These are phyloP conservation scores for Globia sparganii DNA, from an alignment of 2,888 invertebrate genomes.

Conservation along the genomic window DNA sequence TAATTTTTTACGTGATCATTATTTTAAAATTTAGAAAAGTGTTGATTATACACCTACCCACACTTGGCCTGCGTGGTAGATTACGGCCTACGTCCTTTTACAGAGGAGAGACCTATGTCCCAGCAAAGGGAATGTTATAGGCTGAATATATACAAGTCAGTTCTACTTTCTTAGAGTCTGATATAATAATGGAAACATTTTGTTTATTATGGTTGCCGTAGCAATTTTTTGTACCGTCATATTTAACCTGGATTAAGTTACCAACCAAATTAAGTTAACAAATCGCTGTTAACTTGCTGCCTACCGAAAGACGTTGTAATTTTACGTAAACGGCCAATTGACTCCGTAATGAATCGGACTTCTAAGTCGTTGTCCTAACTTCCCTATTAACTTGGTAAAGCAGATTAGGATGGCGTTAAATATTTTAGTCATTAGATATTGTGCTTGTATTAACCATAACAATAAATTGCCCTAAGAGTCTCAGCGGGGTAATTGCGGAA, in stretches of 20 bases:
- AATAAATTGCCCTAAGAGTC: not conserved
- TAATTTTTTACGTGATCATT: not conserved
- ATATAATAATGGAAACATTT: not conserved
- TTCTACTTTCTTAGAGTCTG: not conserved
- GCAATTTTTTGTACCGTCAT: not conserved
- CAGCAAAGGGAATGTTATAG: too few species aligned
- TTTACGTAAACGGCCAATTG: constrained; percentile 29
- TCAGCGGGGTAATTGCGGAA: not conserved
- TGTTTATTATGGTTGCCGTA: not conserved
- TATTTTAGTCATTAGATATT: constrained; percentile 22
- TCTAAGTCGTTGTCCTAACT: constrained; percentile 21
- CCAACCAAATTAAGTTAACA: constrained; percentile 23
- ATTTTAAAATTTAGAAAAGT: not conserved
- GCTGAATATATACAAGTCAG: not conserved
- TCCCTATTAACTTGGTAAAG: constrained; percentile 11
- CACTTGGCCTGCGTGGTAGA: too few species aligned
- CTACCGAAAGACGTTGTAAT: constrained; percentile 20
- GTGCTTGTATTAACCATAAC: not conserved
- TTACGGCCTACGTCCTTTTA: too few species aligned
- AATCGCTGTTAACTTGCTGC: constrained; percentile 22
- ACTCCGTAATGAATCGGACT: constrained; percentile 38
- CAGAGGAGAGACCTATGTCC: too few species aligned
- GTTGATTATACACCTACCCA: too few species aligned
- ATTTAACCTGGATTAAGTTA: constrained; percentile 9
- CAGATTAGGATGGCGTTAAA: not conserved